Conservation (phyloP, 2,113 vertebrate genomes). For the Antechinus stuartii region DNA sequence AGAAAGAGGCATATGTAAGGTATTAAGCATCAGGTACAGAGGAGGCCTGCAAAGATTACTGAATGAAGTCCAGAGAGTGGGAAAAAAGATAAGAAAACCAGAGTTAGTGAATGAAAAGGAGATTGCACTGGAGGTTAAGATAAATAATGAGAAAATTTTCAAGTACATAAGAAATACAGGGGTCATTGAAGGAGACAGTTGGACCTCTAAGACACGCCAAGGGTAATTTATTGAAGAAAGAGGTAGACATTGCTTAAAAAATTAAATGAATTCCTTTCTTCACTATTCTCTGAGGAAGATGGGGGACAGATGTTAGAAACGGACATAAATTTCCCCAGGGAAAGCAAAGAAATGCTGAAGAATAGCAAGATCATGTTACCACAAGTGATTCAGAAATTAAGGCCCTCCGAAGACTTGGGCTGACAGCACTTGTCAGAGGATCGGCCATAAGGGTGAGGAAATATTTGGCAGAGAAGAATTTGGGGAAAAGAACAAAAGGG, state of each 20-base stretch:
- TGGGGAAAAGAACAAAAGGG: not conserved
- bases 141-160: conserved; percentile 74
- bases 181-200: conserved; percentile 69
- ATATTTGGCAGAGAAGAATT: not conserved
- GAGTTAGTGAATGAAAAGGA: conserved; percentile 75
- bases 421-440: conserved; percentile 21
- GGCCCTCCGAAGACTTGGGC: conserved; percentile 62
- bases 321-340: conserved; percentile 69
- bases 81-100: conserved; percentile 80
- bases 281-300: conserved; percentile 66
- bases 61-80: conserved; percentile 78
- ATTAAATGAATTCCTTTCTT: conserved; percentile 64
- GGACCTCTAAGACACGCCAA: conserved; percentile 66
- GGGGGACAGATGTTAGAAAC: conserved; percentile 71
- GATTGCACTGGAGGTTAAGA: conserved; percentile 69
- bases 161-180: conserved; percentile 64
- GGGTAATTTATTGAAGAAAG: conserved; percentile 75
- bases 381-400: conserved; percentile 73
- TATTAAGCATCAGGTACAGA: conserved; percentile 75
- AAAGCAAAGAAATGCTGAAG: conserved; percentile 68
- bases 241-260: conserved; percentile 70
- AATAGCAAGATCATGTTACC: conserved; percentile 55
- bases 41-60: conserved; percentile 73
- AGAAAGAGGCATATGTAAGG: conserved; percentile 72
- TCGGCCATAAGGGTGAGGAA: not conserved